Conservation (phyloP, 2,113 vertebrate genomes). For the Aspiorhynchus laticeps region DNA sequence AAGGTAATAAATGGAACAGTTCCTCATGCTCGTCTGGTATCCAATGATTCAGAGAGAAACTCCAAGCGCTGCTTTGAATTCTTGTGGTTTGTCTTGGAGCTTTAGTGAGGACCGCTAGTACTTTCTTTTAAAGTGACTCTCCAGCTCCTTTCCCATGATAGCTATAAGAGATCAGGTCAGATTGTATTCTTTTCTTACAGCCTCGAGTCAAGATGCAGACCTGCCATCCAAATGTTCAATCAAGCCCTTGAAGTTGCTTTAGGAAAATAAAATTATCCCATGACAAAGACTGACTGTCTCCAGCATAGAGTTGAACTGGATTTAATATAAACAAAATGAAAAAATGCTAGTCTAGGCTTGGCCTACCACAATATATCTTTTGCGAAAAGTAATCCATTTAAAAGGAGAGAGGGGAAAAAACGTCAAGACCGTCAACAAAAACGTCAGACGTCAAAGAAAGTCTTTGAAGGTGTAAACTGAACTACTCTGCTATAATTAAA, state of each 20-base stretch:
- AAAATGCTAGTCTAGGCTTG: conserved; percentile 11
- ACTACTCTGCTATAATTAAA: conserved; percentile 5
- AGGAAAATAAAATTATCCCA: conserved; percentile 34
- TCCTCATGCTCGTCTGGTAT: conserved; percentile 35
- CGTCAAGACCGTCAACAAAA: background rate
- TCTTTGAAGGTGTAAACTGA: background rate
- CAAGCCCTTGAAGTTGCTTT: conserved; percentile 3
- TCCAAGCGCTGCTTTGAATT: conserved; percentile 55
- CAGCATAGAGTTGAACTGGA: conserved; percentile 5
- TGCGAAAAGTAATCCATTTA: conserved; percentile 7
- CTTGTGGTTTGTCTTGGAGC: conserved; percentile 56
- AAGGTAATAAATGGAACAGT: conserved; percentile 23
- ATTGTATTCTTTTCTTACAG: conserved; percentile 29
- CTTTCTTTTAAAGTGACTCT: conserved; percentile 47
- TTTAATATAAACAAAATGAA: conserved; percentile 1
- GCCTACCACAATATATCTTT: background rate
- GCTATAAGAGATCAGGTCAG: conserved; percentile 29
- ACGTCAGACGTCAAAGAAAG: background rate
- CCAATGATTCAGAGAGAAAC: conserved; percentile 46
- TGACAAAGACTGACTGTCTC: conserved; percentile 27
- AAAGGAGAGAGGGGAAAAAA: background rate
- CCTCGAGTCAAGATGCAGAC: background rate
- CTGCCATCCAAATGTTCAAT: conserved; percentile 27
- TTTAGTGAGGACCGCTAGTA: conserved; percentile 51
- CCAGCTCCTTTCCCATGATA: conserved; percentile 47